Percentiles rank a stretch among this genome's conserved stretches.
Evolutionary conservation across 1,140 invertebrate species (phyloP).

Genomic region (Araneus ventricosus): DNA sequence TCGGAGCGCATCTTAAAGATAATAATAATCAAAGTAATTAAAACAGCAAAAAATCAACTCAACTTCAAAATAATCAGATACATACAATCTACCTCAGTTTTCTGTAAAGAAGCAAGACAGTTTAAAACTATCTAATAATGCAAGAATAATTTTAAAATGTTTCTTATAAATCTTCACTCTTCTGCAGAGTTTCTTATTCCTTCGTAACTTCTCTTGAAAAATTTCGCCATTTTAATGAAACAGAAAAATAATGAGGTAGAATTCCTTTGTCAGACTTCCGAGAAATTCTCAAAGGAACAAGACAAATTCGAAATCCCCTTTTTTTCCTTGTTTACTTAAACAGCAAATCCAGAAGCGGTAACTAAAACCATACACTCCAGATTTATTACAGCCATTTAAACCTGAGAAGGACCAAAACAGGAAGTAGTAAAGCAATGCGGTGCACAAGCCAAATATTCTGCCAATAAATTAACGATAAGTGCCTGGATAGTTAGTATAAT

Average conservation of each 20-base stretch:
- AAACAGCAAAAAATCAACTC: background rate
- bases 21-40: no score
- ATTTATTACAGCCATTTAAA: background rate
- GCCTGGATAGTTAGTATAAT: conserved; percentile 48
- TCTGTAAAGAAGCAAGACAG: no score
- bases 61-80: no score
- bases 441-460: conserved; percentile 13
- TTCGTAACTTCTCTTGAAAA: background rate
- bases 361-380: background rate
- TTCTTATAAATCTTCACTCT: background rate
- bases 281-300: background rate
- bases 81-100: no score
- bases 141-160: background rate
- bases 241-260: background rate
- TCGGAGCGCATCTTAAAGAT: no score
- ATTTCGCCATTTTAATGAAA: background rate
- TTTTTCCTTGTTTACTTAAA: background rate
- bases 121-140: no score
- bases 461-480: conserved; percentile 45
- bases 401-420: background rate
- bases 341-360: background rate
- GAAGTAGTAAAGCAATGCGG: background rate
- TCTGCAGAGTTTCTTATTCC: background rate
- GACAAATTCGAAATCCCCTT: background rate
- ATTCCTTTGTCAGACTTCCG: background rate